Conservation (phyloP, 2,797 vertebrate genomes). For the Eurystomus glaucurus region DNA sequence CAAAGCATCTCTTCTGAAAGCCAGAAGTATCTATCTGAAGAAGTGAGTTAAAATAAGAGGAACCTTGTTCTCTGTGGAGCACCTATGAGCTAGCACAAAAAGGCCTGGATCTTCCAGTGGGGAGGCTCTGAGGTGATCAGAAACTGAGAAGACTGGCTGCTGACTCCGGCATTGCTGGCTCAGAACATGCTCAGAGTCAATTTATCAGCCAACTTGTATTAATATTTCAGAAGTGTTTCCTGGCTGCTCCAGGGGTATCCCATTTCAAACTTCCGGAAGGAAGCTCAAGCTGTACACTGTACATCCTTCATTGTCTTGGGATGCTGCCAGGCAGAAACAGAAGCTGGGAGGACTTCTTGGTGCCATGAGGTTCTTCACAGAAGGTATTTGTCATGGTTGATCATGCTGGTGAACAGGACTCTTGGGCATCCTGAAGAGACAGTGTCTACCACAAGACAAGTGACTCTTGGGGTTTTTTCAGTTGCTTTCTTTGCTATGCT, state of each 20-base stretch:
- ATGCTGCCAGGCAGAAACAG: background rate
- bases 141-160: background rate
- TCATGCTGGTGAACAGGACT: background rate
- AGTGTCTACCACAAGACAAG: background rate
- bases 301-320: background rate
- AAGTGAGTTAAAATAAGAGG: background rate
- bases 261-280: background rate
- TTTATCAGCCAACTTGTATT: background rate
- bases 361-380: background rate
- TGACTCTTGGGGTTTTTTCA: background rate
- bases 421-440: background rate
- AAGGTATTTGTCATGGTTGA: background rate
- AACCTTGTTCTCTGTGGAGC: background rate
- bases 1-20: background rate
- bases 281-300: background rate
- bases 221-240: background rate
- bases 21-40: background rate
- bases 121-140: background rate
- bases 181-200: background rate
- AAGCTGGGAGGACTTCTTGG: background rate
- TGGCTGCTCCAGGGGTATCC: background rate
- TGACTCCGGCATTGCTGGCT: background rate
- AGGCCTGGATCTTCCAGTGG: background rate
- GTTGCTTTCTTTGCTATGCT: background rate
- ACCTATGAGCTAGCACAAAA: background rate